These are phyloP conservation scores for Paratilapia polleni DNA, from an alignment of 2,113 vertebrate genomes.

Conservation along the genomic window DNA sequence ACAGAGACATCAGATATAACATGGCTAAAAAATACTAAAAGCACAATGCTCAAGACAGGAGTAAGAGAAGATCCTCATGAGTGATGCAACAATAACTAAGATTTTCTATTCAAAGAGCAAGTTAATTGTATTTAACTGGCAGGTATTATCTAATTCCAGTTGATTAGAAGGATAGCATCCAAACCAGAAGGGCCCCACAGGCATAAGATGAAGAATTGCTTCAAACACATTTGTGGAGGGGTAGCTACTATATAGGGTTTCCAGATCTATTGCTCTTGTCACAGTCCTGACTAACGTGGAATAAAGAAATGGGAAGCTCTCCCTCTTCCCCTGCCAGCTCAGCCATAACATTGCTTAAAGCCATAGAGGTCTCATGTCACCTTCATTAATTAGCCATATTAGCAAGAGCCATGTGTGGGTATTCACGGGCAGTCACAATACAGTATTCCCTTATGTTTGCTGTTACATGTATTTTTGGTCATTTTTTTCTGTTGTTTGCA, in stretches of 20 bases:
- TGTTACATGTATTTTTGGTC: background rate
- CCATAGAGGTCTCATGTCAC: constrained; percentile 47
- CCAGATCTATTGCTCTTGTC: constrained; percentile 43
- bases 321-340: constrained; percentile 37
- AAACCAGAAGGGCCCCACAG: constrained; percentile 18
- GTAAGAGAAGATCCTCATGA: background rate
- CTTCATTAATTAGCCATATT: constrained; percentile 70
- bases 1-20: background rate
- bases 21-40: background rate
- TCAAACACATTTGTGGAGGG: constrained; percentile 19
- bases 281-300: constrained; percentile 57
- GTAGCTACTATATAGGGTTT: background rate
- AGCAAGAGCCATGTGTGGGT: constrained; percentile 26
- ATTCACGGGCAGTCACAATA: constrained; percentile 6
- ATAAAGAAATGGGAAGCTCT: constrained; percentile 39
- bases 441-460: background rate
- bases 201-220: constrained; percentile 22
- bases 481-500: background rate
- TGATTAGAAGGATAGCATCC: constrained; percentile 29
- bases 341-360: constrained; percentile 55
- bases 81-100: constrained; percentile 3
- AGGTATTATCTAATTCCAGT: constrained; percentile 39
- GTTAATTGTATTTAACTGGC: constrained; percentile 50
- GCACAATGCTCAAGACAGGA: background rate
- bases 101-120: constrained; percentile 30